Evolutionary conservation across 1,140 invertebrate genomes (phyloP).

Genomic region (Planococcus citri): DNA sequence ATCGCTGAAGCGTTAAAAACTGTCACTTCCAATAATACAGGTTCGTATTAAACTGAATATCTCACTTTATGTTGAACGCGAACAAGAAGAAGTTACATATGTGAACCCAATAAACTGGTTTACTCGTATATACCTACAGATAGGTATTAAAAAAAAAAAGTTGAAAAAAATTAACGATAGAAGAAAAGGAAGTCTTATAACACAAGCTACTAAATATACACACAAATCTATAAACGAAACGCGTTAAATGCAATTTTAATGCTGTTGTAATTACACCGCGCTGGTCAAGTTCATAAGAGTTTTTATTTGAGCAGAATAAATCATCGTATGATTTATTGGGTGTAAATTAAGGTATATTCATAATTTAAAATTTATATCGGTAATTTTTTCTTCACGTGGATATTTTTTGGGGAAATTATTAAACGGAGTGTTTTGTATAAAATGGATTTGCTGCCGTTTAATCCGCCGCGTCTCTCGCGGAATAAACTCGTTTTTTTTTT

Average conservation of each 20-base stretch:
- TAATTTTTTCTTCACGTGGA: no score
- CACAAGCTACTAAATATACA: neutral
- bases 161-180: no score
- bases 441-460: neutral
- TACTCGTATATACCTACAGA: no score
- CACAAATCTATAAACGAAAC: neutral
- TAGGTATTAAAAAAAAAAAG: no score
- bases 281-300: no score
- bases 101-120: no score
- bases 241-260: neutral
- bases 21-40: neutral
- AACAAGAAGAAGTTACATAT: no score
- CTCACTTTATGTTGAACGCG: no score
- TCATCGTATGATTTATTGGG: neutral
- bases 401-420: neutral
- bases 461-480: neutral
- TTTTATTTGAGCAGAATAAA: neutral
- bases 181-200: no score
- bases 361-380: neutral
- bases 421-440: neutral
- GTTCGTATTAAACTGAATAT: neutral
- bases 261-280: neutral
- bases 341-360: neutral
- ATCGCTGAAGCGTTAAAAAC: slow-evolving; percentile 1
- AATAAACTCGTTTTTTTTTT: neutral